Evolutionary conservation across 2,797 vertebrate species (phyloP).

Genomic region (Takifugu ocellatus): DNA sequence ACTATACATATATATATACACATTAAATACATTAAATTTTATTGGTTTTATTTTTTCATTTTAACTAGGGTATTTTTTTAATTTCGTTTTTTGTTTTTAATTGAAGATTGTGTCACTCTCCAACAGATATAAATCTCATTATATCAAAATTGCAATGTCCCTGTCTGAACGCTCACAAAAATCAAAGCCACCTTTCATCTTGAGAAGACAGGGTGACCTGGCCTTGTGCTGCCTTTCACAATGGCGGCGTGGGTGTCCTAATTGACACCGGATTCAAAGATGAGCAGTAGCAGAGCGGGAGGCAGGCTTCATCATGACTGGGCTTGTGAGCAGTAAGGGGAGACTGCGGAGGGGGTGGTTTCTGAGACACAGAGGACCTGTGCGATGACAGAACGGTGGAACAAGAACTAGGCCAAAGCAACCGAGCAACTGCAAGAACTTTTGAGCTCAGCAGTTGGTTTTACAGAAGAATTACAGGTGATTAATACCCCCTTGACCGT

Average conservation of each 20-base stretch:
- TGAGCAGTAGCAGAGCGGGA: conserved; percentile 16
- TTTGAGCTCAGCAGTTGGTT: conserved; percentile 11
- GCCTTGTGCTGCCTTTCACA: conserved; percentile 10
- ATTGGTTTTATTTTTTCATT: too few species aligned
- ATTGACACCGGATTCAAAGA: conserved; percentile 28
- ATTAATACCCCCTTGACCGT: neutral
- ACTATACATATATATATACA: too few species aligned
- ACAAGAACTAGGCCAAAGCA: conserved; percentile 26
- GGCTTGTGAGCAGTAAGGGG: conserved; percentile 51
- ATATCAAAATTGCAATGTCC: conserved; percentile 2
- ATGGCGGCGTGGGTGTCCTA: conserved; percentile 39
- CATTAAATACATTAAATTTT: too few species aligned
- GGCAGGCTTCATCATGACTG: conserved; percentile 43
- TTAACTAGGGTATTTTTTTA: neutral
- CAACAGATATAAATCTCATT: neutral
- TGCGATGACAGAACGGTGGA: conserved; percentile 30
- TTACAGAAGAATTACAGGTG: neutral
- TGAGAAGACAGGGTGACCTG: conserved; percentile 11
- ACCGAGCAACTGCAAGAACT: conserved; percentile 10
- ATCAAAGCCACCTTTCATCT: conserved; percentile 6
- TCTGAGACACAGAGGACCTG: conserved; percentile 45
- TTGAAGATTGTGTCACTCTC: neutral
- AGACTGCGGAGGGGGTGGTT: conserved; percentile 36
- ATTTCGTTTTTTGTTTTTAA: neutral
- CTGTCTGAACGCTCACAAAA: conserved; percentile 8